phyloP scores from a whole-genome alignment of 2,888 invertebrate species.

The Drosophila rellima region DNA sequence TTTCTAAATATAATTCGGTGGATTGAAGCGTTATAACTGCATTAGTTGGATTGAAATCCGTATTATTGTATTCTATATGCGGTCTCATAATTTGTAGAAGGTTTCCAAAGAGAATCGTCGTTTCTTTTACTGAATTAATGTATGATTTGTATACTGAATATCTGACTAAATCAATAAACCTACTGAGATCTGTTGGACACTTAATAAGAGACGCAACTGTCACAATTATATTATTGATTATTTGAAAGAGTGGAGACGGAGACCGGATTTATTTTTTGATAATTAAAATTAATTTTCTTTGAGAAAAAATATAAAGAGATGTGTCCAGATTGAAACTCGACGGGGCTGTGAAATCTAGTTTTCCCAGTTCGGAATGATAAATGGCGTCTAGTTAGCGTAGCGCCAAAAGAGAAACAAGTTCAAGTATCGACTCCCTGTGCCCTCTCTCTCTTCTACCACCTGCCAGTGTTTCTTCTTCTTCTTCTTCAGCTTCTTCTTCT shows the following conservation, averaged over 20 bases:
- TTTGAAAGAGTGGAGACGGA: conserved; percentile 29
- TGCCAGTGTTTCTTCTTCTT: conserved; percentile 20
- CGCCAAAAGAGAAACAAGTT: conserved; percentile 79
- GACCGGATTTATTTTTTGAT: conserved; percentile 51
- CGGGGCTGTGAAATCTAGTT: conserved; percentile 63
- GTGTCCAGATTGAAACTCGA: conserved; percentile 10
- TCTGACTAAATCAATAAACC: background rate
- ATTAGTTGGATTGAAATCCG: background rate
- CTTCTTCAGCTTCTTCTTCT: conserved; percentile 7
- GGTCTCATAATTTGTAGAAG: conserved; percentile 3
- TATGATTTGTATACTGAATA: conserved; percentile 1
- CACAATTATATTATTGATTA: conserved; percentile 59
- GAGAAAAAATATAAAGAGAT: conserved; percentile 12
- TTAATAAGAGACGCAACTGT: conserved; percentile 50
- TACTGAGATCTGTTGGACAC: conserved; percentile 3
- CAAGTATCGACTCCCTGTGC: conserved; percentile 39
- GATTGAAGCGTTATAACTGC: background rate
- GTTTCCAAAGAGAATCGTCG: background rate
- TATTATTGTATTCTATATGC: background rate
- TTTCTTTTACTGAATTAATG: background rate
- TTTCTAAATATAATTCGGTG: background rate
- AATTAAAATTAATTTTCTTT: conserved; percentile 77
- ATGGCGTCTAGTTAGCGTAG: conserved; percentile 75
- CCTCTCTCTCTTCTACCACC: background rate
- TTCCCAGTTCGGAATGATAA: conserved; percentile 76